Conservation (phyloP, 1,140 invertebrate species). For the Pachyrhynchus sulphureomaculatus region DNA sequence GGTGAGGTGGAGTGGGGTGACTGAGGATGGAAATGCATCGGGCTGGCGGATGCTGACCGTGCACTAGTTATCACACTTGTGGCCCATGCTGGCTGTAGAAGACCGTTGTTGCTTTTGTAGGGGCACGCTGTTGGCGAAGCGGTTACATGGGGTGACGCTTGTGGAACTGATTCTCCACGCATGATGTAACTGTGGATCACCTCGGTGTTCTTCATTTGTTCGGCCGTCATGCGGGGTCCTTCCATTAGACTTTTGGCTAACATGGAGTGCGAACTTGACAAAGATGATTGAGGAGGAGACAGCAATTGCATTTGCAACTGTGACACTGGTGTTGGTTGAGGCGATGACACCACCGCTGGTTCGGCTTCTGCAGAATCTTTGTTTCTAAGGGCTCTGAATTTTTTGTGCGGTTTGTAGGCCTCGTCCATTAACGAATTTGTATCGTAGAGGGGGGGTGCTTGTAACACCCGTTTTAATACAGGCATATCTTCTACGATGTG, state of each 20-base stretch:
- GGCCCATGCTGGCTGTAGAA: slow-evolving; percentile 47
- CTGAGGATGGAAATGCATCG: slow-evolving; percentile 53
- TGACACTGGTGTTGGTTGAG: slow-evolving; percentile 41
- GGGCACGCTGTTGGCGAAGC: slow-evolving; percentile 48
- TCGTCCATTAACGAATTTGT: slow-evolving; percentile 90
- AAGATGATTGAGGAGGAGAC: slow-evolving; percentile 50
- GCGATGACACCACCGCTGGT: slow-evolving; percentile 52
- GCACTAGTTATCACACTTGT: slow-evolving; percentile 55
- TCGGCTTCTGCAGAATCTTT: slow-evolving; percentile 79
- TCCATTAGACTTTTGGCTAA: slow-evolving; percentile 86
- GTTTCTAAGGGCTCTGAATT: slow-evolving; percentile 80
- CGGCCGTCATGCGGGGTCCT: slow-evolving; percentile 82
- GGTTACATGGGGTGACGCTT: slow-evolving; percentile 41
- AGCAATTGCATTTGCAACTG: slow-evolving; percentile 55
- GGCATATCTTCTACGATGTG: slow-evolving; percentile 86
- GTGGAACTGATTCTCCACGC: slow-evolving; percentile 60
- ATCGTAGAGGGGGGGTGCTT: slow-evolving; percentile 86
- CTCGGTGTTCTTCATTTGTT: slow-evolving; percentile 85
- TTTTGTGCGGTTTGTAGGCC: slow-evolving; percentile 93
- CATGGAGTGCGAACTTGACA: slow-evolving; percentile 84
- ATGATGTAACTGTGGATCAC: slow-evolving; percentile 89
- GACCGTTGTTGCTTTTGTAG: slow-evolving; percentile 40
- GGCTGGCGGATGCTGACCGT: slow-evolving; percentile 42
- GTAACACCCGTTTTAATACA: slow-evolving; percentile 85
- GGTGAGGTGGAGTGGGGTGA: slow-evolving; percentile 56